Conservation (phyloP, 2,797 vertebrate genomes). For the Eulemur albifrons region DNA sequence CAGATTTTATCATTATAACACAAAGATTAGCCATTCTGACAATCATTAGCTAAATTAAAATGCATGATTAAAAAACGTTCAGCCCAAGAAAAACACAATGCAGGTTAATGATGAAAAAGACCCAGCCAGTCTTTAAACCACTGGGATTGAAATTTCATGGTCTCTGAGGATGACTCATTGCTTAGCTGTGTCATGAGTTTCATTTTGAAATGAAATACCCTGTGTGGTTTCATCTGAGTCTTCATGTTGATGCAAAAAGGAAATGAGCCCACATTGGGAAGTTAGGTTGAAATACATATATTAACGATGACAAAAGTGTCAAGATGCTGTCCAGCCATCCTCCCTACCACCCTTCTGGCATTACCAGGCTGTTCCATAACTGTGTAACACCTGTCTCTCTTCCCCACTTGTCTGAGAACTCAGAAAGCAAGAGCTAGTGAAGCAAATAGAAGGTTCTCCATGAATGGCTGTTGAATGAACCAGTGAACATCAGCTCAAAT, state of each 20-base stretch:
- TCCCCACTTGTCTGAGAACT: neutral
- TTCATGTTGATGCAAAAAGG: slow-evolving; percentile 64
- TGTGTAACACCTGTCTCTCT: neutral
- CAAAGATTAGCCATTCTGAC: neutral
- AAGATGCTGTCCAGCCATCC: neutral
- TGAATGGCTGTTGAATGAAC: neutral
- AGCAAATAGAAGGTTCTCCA: neutral
- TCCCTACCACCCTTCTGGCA: neutral
- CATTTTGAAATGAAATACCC: slow-evolving; percentile 62
- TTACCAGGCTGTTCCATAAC: neutral
- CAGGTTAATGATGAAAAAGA: slow-evolving; percentile 45
- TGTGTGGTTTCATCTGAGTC: slow-evolving; percentile 43
- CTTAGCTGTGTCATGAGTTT: slow-evolving; percentile 39
- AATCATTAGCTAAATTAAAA: slow-evolving; percentile 14
- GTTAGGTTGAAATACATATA: slow-evolving; percentile 63
- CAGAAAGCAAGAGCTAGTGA: neutral
- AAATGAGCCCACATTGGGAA: slow-evolving; percentile 62
- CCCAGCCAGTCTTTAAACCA: slow-evolving; percentile 24
- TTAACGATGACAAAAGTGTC: slow-evolving; percentile 1
- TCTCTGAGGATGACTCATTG: slow-evolving; percentile 32
- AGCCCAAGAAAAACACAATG: neutral
- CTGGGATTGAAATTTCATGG: slow-evolving; percentile 66
- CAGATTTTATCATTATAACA: slow-evolving; percentile 14
- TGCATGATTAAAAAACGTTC: neutral
- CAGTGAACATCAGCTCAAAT: neutral